These are phyloP conservation scores for Drosophila suzukii DNA, from an alignment of 1,140 invertebrate species.

Conservation along the genomic window DNA sequence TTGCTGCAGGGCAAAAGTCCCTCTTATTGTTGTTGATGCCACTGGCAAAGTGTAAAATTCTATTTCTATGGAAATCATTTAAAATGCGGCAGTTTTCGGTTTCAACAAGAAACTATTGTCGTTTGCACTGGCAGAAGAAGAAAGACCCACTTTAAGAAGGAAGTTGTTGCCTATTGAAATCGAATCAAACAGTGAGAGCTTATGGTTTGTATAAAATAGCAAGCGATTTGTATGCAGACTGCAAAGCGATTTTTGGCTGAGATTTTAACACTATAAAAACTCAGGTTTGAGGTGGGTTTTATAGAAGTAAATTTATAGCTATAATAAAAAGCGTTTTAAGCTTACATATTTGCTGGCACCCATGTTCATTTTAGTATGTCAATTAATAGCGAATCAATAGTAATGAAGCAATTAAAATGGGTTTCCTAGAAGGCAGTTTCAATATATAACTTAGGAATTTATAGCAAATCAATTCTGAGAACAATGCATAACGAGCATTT, in stretches of 20 bases:
- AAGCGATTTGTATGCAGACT: conserved; percentile 56
- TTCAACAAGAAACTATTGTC: conserved; percentile 13
- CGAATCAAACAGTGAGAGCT: conserved; percentile 28
- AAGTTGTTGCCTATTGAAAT: conserved; percentile 60
- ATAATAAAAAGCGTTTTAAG: neutral
- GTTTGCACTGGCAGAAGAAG: conserved; percentile 1
- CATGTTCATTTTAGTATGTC: neutral
- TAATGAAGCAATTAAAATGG: neutral
- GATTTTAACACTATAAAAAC: conserved; percentile 47
- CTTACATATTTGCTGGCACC: neutral
- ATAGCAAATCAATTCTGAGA: neutral
- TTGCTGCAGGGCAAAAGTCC: neutral
- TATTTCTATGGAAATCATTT: conserved; percentile 43
- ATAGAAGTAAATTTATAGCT: neutral
- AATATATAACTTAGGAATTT: neutral
- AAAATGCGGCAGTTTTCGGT: conserved; percentile 39
- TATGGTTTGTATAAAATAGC: conserved; percentile 17
- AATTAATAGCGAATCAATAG: neutral
- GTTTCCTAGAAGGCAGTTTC: neutral
- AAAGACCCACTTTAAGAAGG: conserved; percentile 34
- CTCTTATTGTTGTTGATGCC: conserved; percentile 32
- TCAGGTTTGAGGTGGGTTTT: neutral
- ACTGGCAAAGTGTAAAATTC: conserved; percentile 20
- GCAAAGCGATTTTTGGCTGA: neutral
- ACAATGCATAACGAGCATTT: neutral